Evolutionary conservation across 2,113 vertebrate genomes (phyloP).

Genomic region (Tricholaema leucomelas): DNA sequence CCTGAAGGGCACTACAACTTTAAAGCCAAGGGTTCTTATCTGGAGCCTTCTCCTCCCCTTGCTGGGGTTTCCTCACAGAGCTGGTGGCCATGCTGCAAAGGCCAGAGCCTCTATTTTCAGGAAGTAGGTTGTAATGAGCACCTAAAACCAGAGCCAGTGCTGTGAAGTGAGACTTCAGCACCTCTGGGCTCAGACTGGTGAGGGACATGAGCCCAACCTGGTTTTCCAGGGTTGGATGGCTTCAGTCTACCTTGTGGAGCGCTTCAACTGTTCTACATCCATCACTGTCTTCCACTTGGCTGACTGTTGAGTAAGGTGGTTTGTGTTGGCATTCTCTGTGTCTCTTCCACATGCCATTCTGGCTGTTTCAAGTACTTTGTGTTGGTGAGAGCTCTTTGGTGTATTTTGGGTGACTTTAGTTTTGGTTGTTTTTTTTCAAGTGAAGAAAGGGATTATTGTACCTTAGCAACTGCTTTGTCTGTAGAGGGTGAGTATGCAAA

Average conservation of each 20-base stretch:
- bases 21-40: neutral
- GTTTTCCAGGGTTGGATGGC: neutral
- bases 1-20: neutral
- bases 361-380: neutral
- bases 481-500: neutral
- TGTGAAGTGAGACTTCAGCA: neutral
- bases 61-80: neutral
- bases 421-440: no score
- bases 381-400: neutral
- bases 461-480: neutral
- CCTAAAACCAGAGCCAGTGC: neutral
- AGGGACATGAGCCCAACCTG: neutral
- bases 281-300: neutral
- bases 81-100: neutral
- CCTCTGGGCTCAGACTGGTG: neutral
- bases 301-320: neutral
- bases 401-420: neutral
- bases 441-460: neutral
- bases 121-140: neutral
- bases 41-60: neutral
- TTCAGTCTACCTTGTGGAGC: neutral
- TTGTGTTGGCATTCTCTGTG: neutral
- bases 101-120: neutral
- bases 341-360: neutral
- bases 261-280: neutral